Conservation (phyloP, 2,797 vertebrate genomes). For the Okamejei kenojei region DNA sequence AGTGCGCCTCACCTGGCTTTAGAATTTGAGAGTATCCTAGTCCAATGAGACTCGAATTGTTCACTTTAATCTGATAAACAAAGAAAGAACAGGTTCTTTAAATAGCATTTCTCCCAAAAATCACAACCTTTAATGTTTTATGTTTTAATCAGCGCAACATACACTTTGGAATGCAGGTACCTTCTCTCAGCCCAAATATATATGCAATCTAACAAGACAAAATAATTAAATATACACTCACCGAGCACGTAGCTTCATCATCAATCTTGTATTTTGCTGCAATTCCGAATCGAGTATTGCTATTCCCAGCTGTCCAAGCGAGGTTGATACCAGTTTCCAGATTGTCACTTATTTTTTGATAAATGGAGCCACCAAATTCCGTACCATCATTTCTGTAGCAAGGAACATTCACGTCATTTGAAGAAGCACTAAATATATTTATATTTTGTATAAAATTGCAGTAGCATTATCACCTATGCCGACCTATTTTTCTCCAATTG, state of each 20-base stretch:
- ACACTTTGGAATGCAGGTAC: not conserved
- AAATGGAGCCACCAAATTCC: slow-evolving; percentile 94
- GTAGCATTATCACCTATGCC: not conserved
- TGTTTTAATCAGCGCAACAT: not conserved
- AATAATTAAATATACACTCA: slow-evolving; percentile 55
- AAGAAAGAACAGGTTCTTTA: not conserved
- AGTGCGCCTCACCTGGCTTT: slow-evolving; percentile 77
- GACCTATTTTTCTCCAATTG: not conserved
- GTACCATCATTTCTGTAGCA: slow-evolving; percentile 85
- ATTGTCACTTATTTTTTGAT: slow-evolving; percentile 93
- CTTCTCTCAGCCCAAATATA: not conserved
- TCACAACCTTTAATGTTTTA: not conserved
- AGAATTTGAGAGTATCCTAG: slow-evolving; percentile 94
- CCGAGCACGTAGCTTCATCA: slow-evolving; percentile 83
- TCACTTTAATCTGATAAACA: slow-evolving; percentile 83
- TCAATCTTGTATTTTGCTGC: slow-evolving; percentile 97
- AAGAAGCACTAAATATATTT: not conserved
- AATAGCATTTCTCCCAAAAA: not conserved
- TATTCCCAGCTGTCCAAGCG: slow-evolving; percentile 95
- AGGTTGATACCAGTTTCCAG: slow-evolving; percentile 92
- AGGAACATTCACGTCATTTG: not conserved
- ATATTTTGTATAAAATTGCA: not conserved
- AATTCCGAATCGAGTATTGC: slow-evolving; percentile 95
- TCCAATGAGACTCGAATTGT: slow-evolving; percentile 93
- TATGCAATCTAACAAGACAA: not conserved